Conservation (phyloP, 1,140 invertebrate genomes). For the Atopsyche davidsoni region DNA sequence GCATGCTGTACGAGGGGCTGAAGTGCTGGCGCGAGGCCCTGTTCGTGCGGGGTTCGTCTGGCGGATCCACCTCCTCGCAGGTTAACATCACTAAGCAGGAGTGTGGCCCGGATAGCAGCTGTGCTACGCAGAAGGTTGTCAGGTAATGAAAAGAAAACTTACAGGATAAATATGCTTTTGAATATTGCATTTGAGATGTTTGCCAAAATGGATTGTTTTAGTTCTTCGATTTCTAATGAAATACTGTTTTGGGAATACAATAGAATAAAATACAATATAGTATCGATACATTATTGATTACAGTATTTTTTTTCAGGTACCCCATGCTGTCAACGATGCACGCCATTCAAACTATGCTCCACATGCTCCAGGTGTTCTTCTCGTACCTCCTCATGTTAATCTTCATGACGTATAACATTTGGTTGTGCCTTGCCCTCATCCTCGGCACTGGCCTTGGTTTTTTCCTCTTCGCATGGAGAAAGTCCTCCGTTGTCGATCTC, state of each 20-base stretch:
- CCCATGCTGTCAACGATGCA: slow-evolving; percentile 77
- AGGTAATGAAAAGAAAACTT: slow-evolving; percentile 36
- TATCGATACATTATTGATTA: slow-evolving; percentile 25
- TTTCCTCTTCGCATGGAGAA: slow-evolving; percentile 92
- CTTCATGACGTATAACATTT: slow-evolving; percentile 98
- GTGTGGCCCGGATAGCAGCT: slow-evolving; percentile 56
- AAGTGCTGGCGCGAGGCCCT: slow-evolving; percentile 84
- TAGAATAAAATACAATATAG: slow-evolving; percentile 8
- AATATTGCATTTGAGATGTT: not conserved
- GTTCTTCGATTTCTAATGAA: not conserved
- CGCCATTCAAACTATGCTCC: slow-evolving; percentile 80
- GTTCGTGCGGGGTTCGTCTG: slow-evolving; percentile 67
- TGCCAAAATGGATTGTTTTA: too few species aligned
- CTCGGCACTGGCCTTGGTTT: slow-evolving; percentile 85
- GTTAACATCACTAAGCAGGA: slow-evolving; percentile 56
- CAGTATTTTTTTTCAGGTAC: slow-evolving; percentile 51
- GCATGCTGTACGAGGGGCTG: slow-evolving; percentile 81
- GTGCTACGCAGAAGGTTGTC: slow-evolving; percentile 49
- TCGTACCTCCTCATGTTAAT: slow-evolving; percentile 95
- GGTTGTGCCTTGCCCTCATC: slow-evolving; percentile 86
- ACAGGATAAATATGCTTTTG: not conserved
- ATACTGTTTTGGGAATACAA: not conserved
- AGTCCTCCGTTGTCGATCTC: slow-evolving; percentile 79
- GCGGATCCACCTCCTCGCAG: slow-evolving; percentile 57
- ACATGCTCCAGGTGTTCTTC: slow-evolving; percentile 82